Base-by-base conservation (phyloP, 2,797 vertebrate genomes). In the Phataginus tricuspis region DNA sequence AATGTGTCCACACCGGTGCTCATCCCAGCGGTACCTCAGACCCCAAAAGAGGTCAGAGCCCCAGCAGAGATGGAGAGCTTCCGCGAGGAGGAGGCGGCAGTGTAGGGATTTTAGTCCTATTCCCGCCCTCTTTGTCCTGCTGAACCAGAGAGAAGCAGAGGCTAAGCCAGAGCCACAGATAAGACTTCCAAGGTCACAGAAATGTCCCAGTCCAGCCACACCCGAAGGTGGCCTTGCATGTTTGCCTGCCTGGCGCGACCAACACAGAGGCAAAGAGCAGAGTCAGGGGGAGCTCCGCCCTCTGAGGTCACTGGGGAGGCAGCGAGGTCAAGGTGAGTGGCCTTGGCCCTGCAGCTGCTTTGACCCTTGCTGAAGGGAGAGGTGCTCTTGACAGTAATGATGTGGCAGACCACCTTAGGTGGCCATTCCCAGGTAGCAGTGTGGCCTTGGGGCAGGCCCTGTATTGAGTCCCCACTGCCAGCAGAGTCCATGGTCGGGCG, bases 351-450 rank as follows among this genome's bases (percentile, higher is more conserved):
- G 49, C 12, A 19, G 15, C 19, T 51, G 13, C 91, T 74, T 29
- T 0, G 0, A 18, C 69, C 63, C 21, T 90, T 31, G 55, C 49
- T 31, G 25, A 72, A 29, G 66, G 39, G 61, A 59, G 21, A 42
- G 55, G 16, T n/a, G 5, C 63, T n/a, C 39, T 29, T 45, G 74
- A 23, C 4, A 2, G 9, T 4, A 12, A 57, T 37, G 39, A 45
- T 0, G 13, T 4, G 9, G 37, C 66, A 27, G 39, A 34, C 4
- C 16, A 10, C 51, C 29, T 5, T 0, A 0, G 45, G 8, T 10
- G 39, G 27, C 78, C 37, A 0, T 9, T 16, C 14, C 53, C n/a
- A 0, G 14, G 34, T 8, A 1, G 37, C 45, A 16, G 21, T 2
- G 1, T 59, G 61, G 49, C 82, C 78, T 34, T 2, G 12, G 61